Evolutionary conservation across 2,797 vertebrate species (phyloP).

Genomic region (Botia kubotai): DNA sequence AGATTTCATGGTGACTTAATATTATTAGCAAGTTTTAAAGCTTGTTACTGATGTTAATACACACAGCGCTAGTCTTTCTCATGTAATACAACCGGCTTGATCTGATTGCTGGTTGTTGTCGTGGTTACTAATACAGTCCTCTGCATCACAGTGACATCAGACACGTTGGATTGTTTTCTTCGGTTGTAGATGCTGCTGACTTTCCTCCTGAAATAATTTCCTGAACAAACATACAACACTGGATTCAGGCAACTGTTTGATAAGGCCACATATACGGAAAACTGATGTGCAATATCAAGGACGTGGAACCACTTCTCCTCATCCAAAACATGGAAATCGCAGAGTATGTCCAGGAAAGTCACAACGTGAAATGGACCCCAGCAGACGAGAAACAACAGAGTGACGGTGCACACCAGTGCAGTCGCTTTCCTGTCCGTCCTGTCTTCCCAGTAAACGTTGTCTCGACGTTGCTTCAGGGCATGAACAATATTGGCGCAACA

Average conservation of each 20-base stretch:
- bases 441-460: constrained; percentile 69
- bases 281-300: constrained; percentile 76
- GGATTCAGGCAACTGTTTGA: constrained; percentile 93
- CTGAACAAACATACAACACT: constrained; percentile 88
- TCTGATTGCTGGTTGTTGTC: constrained; percentile 68
- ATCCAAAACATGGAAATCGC: constrained; percentile 55
- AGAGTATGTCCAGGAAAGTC: constrained; percentile 81
- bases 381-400: constrained; percentile 84
- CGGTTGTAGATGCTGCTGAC: constrained; percentile 79
- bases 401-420: constrained; percentile 80
- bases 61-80: neutral
- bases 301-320: constrained; percentile 51
- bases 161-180: constrained; percentile 66
- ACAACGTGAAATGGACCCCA: constrained; percentile 90
- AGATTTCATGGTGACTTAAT: no score
- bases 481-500: constrained; percentile 81
- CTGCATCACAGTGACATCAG: constrained; percentile 68
- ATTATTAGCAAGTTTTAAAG: no score
- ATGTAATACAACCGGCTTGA: constrained; percentile 63
- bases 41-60: no score
- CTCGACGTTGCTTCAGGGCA: constrained; percentile 73
- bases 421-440: constrained; percentile 81
- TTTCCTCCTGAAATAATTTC: constrained; percentile 90
- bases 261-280: constrained; percentile 81
- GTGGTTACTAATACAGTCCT: constrained; percentile 72